These are phyloP conservation scores for Calypte anna DNA, from an alignment of 2,113 vertebrate genomes.

Conservation along the genomic window DNA sequence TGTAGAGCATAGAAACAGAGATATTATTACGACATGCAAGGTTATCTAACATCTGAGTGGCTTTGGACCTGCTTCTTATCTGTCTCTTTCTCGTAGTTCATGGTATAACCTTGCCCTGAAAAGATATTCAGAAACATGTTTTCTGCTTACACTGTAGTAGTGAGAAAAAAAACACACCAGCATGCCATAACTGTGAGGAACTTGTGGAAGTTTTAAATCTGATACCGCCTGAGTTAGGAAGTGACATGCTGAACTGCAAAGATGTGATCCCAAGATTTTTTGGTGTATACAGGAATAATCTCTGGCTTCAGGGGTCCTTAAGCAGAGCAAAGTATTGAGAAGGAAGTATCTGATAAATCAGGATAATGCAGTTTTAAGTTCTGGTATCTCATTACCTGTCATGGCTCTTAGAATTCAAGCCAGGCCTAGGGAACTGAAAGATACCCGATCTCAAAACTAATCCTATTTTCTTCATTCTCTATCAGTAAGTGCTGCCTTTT, in stretches of 20 bases:
- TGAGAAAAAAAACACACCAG: not conserved
- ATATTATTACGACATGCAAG: not conserved
- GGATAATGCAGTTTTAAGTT: constrained; percentile 44
- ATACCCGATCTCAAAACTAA: constrained; percentile 55
- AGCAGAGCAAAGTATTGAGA: constrained; percentile 35
- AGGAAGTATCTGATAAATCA: constrained; percentile 49
- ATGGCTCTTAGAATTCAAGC: constrained; percentile 34
- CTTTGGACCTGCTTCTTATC: not conserved
- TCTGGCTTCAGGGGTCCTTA: constrained; percentile 35
- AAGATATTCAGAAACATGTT: not conserved
- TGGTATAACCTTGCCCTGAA: not conserved
- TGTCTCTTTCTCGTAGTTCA: not conserved
- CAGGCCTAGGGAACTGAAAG: constrained; percentile 8
- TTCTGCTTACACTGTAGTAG: not conserved
- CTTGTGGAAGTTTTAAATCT: constrained; percentile 8
- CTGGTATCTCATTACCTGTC: constrained; percentile 46
- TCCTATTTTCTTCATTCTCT: constrained; percentile 30
- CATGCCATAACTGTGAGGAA: not conserved
- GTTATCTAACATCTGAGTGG: not conserved
- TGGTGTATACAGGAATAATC: constrained; percentile 6
- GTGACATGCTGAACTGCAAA: not conserved
- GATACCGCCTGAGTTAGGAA: not conserved
- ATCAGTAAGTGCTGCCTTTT: constrained; percentile 21
- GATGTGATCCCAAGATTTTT: constrained; percentile 4
- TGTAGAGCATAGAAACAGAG: not conserved